Evolutionary conservation across 2,113 vertebrate species (phyloP).

Genomic region (Spheniscus mendiculus): DNA sequence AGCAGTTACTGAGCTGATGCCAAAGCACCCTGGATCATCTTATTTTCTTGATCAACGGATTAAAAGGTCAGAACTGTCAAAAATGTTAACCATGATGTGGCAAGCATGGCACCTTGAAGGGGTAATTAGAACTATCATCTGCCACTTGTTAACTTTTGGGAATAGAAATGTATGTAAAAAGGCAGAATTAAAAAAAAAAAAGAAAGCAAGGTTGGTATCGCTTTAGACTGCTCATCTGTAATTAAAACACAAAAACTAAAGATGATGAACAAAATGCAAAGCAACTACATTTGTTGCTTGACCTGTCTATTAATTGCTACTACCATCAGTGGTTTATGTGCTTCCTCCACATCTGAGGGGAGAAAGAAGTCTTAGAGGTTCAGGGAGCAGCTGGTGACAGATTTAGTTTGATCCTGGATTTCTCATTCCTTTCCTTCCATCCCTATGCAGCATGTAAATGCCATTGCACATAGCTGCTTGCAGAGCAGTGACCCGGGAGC

Average conservation of each 20-base stretch:
- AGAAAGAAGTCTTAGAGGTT: not conserved
- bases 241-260: constrained; percentile 15
- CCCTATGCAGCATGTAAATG: not conserved
- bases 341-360: not conserved
- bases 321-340: not conserved
- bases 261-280: constrained; percentile 5
- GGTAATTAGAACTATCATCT: constrained; percentile 28
- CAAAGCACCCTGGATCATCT: not conserved
- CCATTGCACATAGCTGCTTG: not conserved
- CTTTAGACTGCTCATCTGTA: not conserved
- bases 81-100: not conserved
- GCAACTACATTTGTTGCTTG: not conserved
- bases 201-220: not conserved
- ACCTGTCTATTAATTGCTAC: not conserved
- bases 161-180: constrained; percentile 3
- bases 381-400: not conserved
- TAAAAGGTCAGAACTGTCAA: constrained; percentile 15
- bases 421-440: not conserved
- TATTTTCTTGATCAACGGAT: constrained; percentile 20
- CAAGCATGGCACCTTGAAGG: not conserved
- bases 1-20: constrained; percentile 16
- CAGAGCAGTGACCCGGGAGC: not conserved
- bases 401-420: not conserved
- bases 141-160: not conserved
- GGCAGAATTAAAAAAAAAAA: not conserved